These are phyloP conservation scores for Buathra laborator DNA, from an alignment of 2,888 invertebrate species.

Conservation along the genomic window DNA sequence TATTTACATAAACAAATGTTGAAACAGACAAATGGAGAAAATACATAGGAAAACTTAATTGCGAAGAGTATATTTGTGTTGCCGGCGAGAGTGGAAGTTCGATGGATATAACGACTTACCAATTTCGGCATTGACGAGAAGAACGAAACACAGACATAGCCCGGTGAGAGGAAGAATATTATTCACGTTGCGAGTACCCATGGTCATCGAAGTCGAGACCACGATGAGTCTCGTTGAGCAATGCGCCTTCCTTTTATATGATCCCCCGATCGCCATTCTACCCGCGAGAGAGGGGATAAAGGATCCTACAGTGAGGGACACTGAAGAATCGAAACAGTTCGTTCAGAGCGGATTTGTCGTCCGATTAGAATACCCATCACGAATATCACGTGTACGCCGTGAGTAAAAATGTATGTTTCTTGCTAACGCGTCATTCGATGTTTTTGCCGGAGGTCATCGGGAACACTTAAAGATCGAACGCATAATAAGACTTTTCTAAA, in stretches of 20 bases:
- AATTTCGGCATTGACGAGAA: neutral
- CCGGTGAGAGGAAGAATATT: conserved; percentile 4
- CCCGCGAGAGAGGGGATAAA: conserved; percentile 21
- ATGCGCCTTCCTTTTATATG: conserved; percentile 51
- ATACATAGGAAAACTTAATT: neutral
- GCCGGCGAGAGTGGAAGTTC: neutral
- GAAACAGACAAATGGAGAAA: neutral
- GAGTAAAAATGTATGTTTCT: neutral
- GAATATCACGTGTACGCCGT: neutral
- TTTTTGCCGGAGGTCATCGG: neutral
- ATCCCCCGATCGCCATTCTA: conserved; percentile 36
- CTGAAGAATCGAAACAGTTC: conserved; percentile 4
- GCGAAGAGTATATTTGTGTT: neutral
- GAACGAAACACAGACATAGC: conserved; percentile 2
- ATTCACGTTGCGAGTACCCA: conserved; percentile 14
- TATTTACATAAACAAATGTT: neutral
- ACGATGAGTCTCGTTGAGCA: conserved; percentile 2
- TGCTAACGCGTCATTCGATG: neutral
- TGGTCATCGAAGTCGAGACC: conserved; percentile 11
- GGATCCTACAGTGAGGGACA: conserved; percentile 10
- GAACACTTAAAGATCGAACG: neutral
- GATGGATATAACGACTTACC: conserved; percentile 11
- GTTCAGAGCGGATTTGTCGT: neutral
- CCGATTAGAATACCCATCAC: conserved; percentile 1
- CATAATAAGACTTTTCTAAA: neutral